Conservation (phyloP, 2,797 vertebrate genomes). For the Scolopax bukidnonensis region DNA sequence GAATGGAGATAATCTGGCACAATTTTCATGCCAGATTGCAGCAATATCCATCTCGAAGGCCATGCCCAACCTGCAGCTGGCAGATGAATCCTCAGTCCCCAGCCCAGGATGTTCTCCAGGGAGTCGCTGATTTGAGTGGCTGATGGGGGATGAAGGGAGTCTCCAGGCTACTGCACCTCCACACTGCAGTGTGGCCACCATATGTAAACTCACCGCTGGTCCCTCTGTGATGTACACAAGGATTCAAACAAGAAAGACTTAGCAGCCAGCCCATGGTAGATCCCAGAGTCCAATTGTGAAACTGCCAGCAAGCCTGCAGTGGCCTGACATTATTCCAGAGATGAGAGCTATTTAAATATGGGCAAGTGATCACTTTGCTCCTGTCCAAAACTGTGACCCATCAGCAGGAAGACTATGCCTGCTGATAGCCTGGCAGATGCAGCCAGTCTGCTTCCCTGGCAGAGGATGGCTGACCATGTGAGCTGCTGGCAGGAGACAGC, state of each 20-base stretch:
- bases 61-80: background rate
- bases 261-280: background rate
- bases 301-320: background rate
- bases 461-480: fast-evolving
- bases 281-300: background rate
- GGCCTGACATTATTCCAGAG: background rate
- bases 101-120: background rate
- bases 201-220: fast-evolving
- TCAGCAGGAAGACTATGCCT: background rate
- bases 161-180: background rate
- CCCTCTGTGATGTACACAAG: background rate
- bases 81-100: background rate
- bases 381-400: background rate
- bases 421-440: background rate
- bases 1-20: background rate
- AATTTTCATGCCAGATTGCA: background rate
- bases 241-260: background rate
- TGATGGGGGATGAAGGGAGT: background rate
- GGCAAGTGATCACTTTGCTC: background rate
- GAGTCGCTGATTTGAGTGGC: background rate
- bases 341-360: background rate
- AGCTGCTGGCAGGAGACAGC: constrained; percentile 8
- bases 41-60: background rate
- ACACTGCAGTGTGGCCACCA: background rate
- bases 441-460: background rate